Conservation (phyloP, 2,113 vertebrate genomes). For the Tupaia chinensis region DNA sequence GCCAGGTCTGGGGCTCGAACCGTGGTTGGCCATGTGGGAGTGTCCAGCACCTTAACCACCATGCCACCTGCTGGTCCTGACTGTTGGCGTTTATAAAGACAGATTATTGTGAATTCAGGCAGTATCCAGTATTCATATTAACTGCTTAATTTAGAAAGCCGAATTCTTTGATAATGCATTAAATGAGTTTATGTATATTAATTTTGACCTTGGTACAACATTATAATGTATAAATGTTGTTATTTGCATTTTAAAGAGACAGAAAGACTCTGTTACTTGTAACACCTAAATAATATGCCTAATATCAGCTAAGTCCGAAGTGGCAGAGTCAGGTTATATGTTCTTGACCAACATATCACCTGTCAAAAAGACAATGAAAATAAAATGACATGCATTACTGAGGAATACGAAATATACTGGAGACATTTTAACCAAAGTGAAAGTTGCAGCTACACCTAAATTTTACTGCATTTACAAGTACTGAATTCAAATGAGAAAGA, state of each 20-base stretch:
- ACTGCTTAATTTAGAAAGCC: background rate
- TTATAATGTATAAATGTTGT: background rate
- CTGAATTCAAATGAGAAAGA: background rate
- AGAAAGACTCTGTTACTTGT: background rate
- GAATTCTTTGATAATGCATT: background rate
- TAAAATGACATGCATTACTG: background rate
- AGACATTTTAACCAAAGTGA: constrained; percentile 38
- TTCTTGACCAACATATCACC: background rate
- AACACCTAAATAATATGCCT: background rate
- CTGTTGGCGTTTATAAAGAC: background rate
- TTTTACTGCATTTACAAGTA: constrained; percentile 38
- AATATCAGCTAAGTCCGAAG: background rate
- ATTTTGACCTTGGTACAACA: background rate
- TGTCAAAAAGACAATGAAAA: background rate
- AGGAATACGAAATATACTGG: constrained; percentile 51
- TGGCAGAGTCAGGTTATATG: background rate
- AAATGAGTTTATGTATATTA: background rate
- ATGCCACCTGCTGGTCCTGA: too few relatives aligned
- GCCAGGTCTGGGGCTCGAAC: too few relatives aligned
- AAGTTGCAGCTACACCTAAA: constrained; percentile 9
- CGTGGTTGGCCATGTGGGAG: too few relatives aligned
- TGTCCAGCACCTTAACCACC: too few relatives aligned
- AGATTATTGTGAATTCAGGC: background rate
- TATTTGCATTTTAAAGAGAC: background rate
- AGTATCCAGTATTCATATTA: background rate